Evolutionary conservation across 1,140 invertebrate species (phyloP).

Genomic region (Zaprionus taronus): DNA sequence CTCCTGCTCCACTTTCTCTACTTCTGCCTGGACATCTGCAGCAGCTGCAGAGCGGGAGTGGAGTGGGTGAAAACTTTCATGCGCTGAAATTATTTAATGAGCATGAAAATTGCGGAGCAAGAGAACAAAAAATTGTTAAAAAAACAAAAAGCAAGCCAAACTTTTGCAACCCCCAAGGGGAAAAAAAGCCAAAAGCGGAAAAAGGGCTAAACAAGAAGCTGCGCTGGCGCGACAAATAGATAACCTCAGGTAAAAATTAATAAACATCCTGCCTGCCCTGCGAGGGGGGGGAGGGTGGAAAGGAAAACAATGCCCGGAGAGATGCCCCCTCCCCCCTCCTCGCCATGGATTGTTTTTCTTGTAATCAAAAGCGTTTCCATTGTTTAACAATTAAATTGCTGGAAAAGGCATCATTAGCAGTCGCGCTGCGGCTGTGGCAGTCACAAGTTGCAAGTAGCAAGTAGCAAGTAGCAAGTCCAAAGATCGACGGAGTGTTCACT

Average conservation of each 20-base stretch:
- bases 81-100: constrained; percentile 79
- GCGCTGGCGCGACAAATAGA: constrained; percentile 77
- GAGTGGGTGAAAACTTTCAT: constrained; percentile 53
- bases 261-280: constrained; percentile 57
- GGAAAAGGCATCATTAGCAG: constrained; percentile 82
- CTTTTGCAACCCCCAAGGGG: constrained; percentile 43
- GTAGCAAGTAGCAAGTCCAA: constrained; percentile 23
- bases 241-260: constrained; percentile 83
- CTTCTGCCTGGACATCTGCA: constrained; percentile 1
- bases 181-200: constrained; percentile 16
- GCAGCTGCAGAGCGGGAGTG: background rate
- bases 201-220: constrained; percentile 62
- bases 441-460: constrained; percentile 36
- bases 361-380: constrained; percentile 82
- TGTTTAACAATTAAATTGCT: constrained; percentile 83
- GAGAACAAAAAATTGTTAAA: constrained; percentile 18
- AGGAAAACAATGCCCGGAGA: background rate
- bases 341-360: constrained; percentile 65
- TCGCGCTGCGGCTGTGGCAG: constrained; percentile 21
- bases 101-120: constrained; percentile 74
- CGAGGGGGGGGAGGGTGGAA: background rate
- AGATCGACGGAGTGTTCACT: constrained; percentile 46
- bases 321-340: background rate
- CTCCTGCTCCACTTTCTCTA: no score
- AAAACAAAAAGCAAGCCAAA: constrained; percentile 16